A percentile compares a stretch with the other conserved stretches of the same genome.
Evolutionary conservation across 1,140 invertebrate genomes (phyloP).

Genomic region (Drosophila dunni): DNA sequence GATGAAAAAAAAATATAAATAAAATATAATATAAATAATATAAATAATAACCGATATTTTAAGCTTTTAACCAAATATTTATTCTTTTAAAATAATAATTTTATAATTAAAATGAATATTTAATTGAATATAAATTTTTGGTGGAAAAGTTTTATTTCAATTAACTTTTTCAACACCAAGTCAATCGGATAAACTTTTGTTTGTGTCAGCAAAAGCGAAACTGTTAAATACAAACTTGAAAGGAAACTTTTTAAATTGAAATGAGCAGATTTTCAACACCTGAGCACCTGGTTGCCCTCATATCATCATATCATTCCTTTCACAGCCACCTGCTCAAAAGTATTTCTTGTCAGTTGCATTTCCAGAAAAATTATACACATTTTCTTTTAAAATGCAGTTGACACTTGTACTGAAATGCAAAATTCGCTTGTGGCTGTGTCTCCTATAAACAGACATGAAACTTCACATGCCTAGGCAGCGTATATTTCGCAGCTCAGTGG

Average conservation of each 20-base stretch:
- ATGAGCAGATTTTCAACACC: constrained; percentile 13
- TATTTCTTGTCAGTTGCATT: constrained; percentile 58
- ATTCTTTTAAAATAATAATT: too few species aligned
- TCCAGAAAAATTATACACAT: constrained; percentile 48
- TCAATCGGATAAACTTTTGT: constrained; percentile 14
- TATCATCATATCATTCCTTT: not conserved
- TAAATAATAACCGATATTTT: too few species aligned
- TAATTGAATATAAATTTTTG: not conserved
- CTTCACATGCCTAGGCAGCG: not conserved
- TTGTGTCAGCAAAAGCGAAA: constrained; percentile 15
- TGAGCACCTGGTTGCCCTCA: constrained; percentile 1
- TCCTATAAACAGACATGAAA: constrained; percentile 38
- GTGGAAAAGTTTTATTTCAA: not conserved
- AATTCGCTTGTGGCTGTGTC: constrained; percentile 39
- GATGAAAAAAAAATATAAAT: too few species aligned
- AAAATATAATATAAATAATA: too few species aligned
- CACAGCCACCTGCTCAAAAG: not conserved
- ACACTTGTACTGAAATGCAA: constrained; percentile 50
- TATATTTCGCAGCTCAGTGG: too few species aligned
- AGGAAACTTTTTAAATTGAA: constrained; percentile 35
- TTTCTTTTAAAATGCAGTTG: constrained; percentile 55
- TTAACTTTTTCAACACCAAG: not conserved
- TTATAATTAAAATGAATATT: not conserved
- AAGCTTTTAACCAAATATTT: too few species aligned
- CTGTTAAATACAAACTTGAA: constrained; percentile 8